Percentiles rank a stretch among this genome's conserved stretches.
Evolutionary conservation across 53 echinoderm and acorn worm species (phyloP).

Genomic region (Holothuria leucospilota): DNA sequence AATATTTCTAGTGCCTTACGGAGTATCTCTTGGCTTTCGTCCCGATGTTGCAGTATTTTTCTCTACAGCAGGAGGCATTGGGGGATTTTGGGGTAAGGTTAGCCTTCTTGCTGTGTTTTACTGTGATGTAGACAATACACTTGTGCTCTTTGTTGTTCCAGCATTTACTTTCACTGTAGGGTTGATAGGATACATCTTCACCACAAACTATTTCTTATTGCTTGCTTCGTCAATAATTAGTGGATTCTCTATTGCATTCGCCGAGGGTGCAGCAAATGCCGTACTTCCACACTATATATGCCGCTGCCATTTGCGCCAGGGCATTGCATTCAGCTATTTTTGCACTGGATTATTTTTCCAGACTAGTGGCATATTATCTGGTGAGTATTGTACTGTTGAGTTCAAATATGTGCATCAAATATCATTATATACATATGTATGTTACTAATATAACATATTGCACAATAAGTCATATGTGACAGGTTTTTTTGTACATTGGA

Average conservation of each 20-base stretch:
- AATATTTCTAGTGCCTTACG: constrained; percentile 12
- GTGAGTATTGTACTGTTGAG: neutral
- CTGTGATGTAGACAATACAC: neutral
- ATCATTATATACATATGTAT: no score
- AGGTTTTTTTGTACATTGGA: no score
- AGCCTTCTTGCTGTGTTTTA: constrained; percentile 7
- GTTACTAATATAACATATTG: no score
- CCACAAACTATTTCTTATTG: neutral
- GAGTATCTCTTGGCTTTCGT: neutral
- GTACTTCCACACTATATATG: constrained; percentile 1
- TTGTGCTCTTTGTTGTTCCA: neutral
- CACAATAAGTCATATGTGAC: no score
- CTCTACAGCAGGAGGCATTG: constrained; percentile 24
- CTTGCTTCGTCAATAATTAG: neutral
- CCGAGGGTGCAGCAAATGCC: neutral
- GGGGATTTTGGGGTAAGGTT: constrained; percentile 18
- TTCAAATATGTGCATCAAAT: no score
- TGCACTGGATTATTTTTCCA: constrained; percentile 1
- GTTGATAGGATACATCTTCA: constrained; percentile 10
- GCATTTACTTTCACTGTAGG: neutral
- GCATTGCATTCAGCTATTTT: neutral
- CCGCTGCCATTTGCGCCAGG: neutral
- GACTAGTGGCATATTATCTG: neutral
- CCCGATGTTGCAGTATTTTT: neutral
- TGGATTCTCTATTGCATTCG: constrained; percentile 17